phyloP scores from a whole-genome alignment of 2,888 invertebrate species.

The Blastobasis adustella region DNA sequence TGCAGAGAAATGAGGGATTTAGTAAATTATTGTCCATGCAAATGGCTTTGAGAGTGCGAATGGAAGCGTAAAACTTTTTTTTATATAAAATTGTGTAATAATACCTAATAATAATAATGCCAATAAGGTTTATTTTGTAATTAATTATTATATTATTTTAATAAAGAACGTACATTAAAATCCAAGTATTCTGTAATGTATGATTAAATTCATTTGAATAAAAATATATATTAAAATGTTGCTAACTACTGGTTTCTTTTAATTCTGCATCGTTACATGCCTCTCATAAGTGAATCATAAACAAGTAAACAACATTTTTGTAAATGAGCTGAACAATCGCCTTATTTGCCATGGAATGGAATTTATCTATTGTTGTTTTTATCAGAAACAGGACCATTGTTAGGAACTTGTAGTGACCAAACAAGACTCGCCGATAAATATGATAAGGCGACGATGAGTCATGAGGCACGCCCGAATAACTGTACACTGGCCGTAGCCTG shows the following conservation, averaged over 20 bases:
- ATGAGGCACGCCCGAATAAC: too few species aligned
- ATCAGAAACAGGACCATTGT: too few species aligned
- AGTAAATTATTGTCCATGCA: slow-evolving; percentile 52
- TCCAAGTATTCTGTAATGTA: slow-evolving; percentile 70
- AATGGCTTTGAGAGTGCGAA: slow-evolving; percentile 53
- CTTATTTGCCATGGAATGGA: too few species aligned
- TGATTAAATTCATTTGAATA: slow-evolving; percentile 75
- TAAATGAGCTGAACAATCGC: too few species aligned
- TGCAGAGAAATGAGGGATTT: slow-evolving; percentile 32
- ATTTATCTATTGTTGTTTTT: too few species aligned
- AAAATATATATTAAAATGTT: slow-evolving; percentile 77
- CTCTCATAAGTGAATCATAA: too few species aligned
- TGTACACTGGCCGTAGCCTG: too few species aligned
- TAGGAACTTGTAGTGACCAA: too few species aligned
- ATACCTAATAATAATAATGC: slow-evolving; percentile 43
- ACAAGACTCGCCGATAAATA: too few species aligned
- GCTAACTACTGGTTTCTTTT: slow-evolving; percentile 61
- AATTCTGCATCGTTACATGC: too few species aligned
- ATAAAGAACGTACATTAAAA: slow-evolving; percentile 65
- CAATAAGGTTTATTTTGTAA: slow-evolving; percentile 71
- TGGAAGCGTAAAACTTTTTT: slow-evolving; percentile 50
- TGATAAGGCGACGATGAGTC: too few species aligned
- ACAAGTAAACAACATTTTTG: too few species aligned
- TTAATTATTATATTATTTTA: slow-evolving; percentile 72
- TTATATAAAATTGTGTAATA: slow-evolving; percentile 44